Evolutionary conservation across 2,797 vertebrate species (phyloP), one percentile per base, ranked within the genome.

Genomic region (Spondyliosoma cantharus): DNA sequence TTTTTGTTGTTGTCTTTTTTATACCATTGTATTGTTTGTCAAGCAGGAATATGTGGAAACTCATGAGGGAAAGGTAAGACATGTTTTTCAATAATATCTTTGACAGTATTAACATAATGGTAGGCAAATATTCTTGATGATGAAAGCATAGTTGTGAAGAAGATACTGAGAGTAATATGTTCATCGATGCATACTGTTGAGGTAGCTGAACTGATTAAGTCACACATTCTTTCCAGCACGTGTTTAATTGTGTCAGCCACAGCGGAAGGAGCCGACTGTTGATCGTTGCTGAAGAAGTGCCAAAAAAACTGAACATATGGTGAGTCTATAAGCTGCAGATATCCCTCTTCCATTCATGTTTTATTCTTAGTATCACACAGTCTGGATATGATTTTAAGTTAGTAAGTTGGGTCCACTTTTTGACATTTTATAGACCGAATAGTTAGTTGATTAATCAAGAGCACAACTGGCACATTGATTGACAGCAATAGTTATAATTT

Each of bases 261-360:
- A 24, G 24, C 54, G 48, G 85, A 81, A 62, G 17, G 50, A 32
- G 57, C 76, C 76, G 60, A 57, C 74, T 69, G 56, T 14, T 77
- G 72, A 81, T 54, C 70, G 32, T 68, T 82, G 19, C 71, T 76
- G 63, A 85, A 81, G 61, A 82, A 66, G 53, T 74, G 42, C 80
- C 46, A 77, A 68, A 90, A 61, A 32, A 87, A 84, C 66, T 88
- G 75, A 83, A 58, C 58, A 50, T 58, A 94, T 94, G 91, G 94
- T 95, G 83, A 90, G 86, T 76, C 42, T 46, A 32, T 15, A 29
- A 76, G 27, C 37, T 64, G 16, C 15, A 25, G 32, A 42, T 46
- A 43, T 11, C 17, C 15, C 7, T 53, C 15, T 73, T 9, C 17
- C 17, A 49, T 27, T 19, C 46, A 49, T 20, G 1, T 16, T 13